Evolutionary conservation across 2,113 vertebrate genomes (phyloP).

Genomic region (Platichthys stellatus): DNA sequence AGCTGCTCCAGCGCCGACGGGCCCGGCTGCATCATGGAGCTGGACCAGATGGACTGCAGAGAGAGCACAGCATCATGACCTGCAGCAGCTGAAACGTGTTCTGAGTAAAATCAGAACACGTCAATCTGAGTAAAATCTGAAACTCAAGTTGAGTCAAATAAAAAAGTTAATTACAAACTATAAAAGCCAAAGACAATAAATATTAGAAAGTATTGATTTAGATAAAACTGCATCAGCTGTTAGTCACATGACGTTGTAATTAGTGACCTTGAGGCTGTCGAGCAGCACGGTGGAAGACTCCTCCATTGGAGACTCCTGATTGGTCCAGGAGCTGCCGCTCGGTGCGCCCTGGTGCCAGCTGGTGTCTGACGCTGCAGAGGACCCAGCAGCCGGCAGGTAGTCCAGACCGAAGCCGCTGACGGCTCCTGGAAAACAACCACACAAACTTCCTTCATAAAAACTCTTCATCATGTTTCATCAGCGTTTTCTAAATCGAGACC

Average conservation of each 20-base stretch:
- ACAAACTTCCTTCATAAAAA: no score
- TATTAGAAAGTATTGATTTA: no score
- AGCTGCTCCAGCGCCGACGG: slow-evolving; percentile 99
- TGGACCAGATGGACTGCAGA: slow-evolving; percentile 97
- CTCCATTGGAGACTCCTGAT: slow-evolving; percentile 91
- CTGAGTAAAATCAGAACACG: no score
- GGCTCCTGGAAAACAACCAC: slow-evolving; percentile 64
- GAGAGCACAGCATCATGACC: neutral
- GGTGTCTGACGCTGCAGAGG: slow-evolving; percentile 86
- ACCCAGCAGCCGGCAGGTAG: slow-evolving; percentile 87
- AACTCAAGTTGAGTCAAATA: no score
- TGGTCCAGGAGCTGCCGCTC: slow-evolving; percentile 88
- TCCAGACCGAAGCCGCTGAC: slow-evolving; percentile 94
- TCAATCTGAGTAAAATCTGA: no score
- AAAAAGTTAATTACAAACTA: no score
- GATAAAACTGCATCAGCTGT: no score
- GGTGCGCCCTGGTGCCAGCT: slow-evolving; percentile 91
- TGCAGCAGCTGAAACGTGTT: no score
- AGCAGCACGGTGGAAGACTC: slow-evolving; percentile 95
- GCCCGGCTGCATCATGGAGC: slow-evolving; percentile 99
- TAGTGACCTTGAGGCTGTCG: slow-evolving; percentile 93
- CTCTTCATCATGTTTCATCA: no score
- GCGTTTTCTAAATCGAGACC: no score
- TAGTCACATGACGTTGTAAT: neutral
- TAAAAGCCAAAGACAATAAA: no score